These are phyloP conservation scores for Rhabdophis nuchalis DNA, from an alignment of 2,797 vertebrate genomes.

Conservation along the genomic window DNA sequence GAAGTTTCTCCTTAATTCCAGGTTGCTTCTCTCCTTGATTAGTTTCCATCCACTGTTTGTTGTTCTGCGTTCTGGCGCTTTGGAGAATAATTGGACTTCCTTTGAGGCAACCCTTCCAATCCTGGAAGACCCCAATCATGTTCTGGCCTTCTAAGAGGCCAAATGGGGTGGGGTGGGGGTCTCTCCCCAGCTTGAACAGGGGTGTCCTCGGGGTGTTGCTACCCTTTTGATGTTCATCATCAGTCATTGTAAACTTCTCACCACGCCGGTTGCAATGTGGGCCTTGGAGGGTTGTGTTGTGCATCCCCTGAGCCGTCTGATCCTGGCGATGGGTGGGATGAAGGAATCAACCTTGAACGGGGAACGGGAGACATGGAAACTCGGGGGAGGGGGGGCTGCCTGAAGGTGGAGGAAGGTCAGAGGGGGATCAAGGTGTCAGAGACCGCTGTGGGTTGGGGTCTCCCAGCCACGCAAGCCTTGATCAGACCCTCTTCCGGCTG, in stretches of 20 bases:
- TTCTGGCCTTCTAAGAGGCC: background rate
- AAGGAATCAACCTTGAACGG: background rate
- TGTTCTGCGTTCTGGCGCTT: too few species aligned
- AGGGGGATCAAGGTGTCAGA: background rate
- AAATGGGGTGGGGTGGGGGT: background rate
- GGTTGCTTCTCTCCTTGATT: too few species aligned
- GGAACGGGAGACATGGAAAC: background rate
- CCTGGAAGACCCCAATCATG: background rate
- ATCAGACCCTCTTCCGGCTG: background rate
- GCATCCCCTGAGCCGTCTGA: background rate
- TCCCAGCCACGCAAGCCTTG: background rate
- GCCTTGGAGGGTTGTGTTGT: background rate
- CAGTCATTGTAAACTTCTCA: background rate
- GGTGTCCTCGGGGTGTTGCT: background rate
- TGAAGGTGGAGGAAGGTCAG: background rate
- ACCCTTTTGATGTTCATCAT: background rate
- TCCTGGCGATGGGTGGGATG: background rate
- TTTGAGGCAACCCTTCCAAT: too few species aligned
- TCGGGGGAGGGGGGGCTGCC: background rate
- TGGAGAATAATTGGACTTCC: too few species aligned
- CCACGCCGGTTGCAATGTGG: fast-evolving
- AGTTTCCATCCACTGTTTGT: too few species aligned
- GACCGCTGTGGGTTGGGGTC: background rate
- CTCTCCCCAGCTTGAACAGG: background rate
- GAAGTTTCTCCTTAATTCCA: too few species aligned